These are phyloP conservation scores for Carpatolechia fugitivella DNA, from an alignment of 2,888 invertebrate species.

Conservation along the genomic window DNA sequence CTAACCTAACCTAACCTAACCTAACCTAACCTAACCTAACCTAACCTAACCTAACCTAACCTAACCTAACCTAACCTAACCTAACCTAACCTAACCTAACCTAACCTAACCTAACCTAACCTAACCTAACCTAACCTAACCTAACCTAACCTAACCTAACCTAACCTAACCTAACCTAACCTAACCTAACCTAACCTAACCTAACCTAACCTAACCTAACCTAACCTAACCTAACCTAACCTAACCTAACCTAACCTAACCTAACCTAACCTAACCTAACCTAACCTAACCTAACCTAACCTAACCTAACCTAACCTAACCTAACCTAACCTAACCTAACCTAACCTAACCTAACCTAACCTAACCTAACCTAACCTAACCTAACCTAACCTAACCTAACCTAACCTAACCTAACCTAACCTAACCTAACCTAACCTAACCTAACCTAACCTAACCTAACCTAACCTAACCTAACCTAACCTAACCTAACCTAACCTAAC, in stretches of 20 bases:
- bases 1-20: constrained; percentile 17
- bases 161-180: constrained; percentile 27
- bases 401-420: constrained; percentile 29
- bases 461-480: not conserved
- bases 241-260: constrained; percentile 19
- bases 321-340: constrained; percentile 12
- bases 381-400: constrained; percentile 27
- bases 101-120: constrained; percentile 28
- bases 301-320: constrained; percentile 29
- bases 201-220: constrained; percentile 29
- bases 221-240: constrained; percentile 30
- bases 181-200: constrained; percentile 28
- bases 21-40: constrained; percentile 21
- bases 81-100: constrained; percentile 25
- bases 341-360: constrained; percentile 27
- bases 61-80: constrained; percentile 22
- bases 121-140: constrained; percentile 26
- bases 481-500: no score
- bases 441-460: not conserved
- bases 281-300: constrained; percentile 31
- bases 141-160: constrained; percentile 27
- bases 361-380: constrained; percentile 26
- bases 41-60: constrained; percentile 13
- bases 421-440: constrained; percentile 29
- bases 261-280: constrained; percentile 22